phyloP scores from a whole-genome alignment of 2,888 invertebrate species.

The Agrotis exclamationis region DNA sequence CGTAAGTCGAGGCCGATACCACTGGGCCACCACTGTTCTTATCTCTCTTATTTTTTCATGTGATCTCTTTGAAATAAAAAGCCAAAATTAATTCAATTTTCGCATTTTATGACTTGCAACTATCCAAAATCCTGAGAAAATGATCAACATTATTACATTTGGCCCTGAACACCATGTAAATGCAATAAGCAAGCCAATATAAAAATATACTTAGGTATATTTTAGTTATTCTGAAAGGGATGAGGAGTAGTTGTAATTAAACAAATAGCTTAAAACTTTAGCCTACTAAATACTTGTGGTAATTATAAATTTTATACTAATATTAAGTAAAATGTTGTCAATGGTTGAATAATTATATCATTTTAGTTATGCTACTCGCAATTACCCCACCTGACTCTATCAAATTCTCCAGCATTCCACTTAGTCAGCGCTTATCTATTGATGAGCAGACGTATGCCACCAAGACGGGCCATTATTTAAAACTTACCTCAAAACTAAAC shows the following conservation, averaged over 20 bases:
- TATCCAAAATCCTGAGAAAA: background rate
- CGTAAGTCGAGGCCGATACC: too few relatives aligned
- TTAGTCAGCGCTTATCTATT: background rate
- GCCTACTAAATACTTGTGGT: background rate
- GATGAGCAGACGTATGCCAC: conserved; percentile 3
- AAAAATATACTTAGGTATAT: too few relatives aligned
- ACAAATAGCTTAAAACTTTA: conserved; percentile 5
- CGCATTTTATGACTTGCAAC: conserved; percentile 2
- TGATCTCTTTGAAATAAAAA: conserved; percentile 21
- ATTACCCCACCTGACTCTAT: conserved; percentile 3
- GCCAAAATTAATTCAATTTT: background rate
- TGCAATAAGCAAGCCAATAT: background rate
- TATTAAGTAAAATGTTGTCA: background rate
- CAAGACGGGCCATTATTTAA: background rate
- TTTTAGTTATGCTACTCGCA: conserved; percentile 4
- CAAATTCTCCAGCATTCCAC: conserved; percentile 2
- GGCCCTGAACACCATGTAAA: conserved; percentile 8
- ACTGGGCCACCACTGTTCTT: too few relatives aligned
- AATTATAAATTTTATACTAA: background rate
- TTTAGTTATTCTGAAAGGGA: too few relatives aligned
- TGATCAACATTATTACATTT: conserved; percentile 10
- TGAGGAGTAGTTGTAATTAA: background rate
- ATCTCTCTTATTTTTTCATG: too few relatives aligned
- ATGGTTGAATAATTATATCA: background rate
- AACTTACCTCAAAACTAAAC: background rate